These are phyloP conservation scores for Euura lappo DNA, from an alignment of 1,140 invertebrate genomes.

Conservation along the genomic window DNA sequence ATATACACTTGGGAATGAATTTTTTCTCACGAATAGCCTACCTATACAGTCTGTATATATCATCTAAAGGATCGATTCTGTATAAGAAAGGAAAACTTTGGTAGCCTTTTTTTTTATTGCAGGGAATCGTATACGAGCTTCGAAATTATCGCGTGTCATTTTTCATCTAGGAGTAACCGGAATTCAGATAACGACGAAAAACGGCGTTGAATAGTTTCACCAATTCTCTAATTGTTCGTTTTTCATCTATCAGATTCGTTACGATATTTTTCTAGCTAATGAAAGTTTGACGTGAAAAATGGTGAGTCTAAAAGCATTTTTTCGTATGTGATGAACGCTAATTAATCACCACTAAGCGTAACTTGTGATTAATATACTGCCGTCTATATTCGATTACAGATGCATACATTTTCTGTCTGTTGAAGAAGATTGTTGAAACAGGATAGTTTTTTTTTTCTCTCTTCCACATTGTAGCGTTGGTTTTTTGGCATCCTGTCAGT, in stretches of 20 bases:
- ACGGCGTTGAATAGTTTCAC: too few species aligned
- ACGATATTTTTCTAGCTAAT: constrained; percentile 1
- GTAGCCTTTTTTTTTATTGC: too few species aligned
- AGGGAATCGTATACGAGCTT: too few species aligned
- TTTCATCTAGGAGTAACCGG: too few species aligned
- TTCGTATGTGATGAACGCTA: background rate
- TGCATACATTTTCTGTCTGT: background rate
- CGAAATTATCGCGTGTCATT: too few species aligned
- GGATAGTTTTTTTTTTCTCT: background rate
- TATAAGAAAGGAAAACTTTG: too few species aligned
- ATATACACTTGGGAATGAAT: background rate
- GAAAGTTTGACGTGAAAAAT: constrained; percentile 7
- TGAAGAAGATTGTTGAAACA: background rate
- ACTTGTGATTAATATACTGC: background rate
- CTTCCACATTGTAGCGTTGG: background rate
- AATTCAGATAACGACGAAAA: too few species aligned
- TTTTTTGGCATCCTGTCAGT: background rate
- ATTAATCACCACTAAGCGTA: background rate
- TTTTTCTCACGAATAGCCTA: background rate
- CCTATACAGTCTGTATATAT: too few species aligned
- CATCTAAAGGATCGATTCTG: too few species aligned
- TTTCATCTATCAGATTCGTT: background rate
- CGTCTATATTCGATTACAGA: background rate
- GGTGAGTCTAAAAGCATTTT: background rate
- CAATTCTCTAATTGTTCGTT: background rate